Evolutionary conservation across 2,113 vertebrate species (phyloP).

Genomic region (Scalopus aquaticus): DNA sequence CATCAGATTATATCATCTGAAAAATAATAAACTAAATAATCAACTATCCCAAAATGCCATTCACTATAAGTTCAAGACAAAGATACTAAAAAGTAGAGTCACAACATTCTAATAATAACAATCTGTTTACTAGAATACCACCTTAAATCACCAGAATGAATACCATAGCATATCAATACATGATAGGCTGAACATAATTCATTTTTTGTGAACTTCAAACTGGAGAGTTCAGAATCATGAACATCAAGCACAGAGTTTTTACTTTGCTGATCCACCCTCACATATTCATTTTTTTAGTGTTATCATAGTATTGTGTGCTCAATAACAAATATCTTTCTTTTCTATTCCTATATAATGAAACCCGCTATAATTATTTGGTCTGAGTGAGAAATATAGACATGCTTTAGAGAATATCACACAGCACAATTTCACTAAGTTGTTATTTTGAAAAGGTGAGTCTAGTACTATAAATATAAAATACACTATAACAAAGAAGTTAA

Average conservation of each 20-base stretch:
- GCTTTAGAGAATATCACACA: conserved; percentile 55
- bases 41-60: background rate
- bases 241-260: background rate
- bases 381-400: conserved; percentile 66
- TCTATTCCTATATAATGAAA: conserved; percentile 61
- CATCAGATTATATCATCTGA: background rate
- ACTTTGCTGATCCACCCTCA: background rate
- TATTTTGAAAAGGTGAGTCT: conserved; percentile 75
- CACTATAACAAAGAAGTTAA: background rate
- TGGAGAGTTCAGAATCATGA: background rate
- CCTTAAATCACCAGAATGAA: background rate
- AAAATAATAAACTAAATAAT: background rate
- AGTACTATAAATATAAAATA: conserved; percentile 62
- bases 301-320: conserved; percentile 67
- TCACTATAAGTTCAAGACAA: background rate
- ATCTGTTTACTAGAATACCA: background rate
- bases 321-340: conserved; percentile 68
- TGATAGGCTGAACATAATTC: background rate
- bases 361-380: conserved; percentile 75
- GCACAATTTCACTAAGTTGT: conserved; percentile 66
- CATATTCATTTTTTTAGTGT: conserved; percentile 42
- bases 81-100: background rate
- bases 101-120: background rate
- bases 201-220: background rate
- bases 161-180: background rate